phyloP scores from a whole-genome alignment of 2,888 invertebrate species.

The Luffia ferchaultella region DNA sequence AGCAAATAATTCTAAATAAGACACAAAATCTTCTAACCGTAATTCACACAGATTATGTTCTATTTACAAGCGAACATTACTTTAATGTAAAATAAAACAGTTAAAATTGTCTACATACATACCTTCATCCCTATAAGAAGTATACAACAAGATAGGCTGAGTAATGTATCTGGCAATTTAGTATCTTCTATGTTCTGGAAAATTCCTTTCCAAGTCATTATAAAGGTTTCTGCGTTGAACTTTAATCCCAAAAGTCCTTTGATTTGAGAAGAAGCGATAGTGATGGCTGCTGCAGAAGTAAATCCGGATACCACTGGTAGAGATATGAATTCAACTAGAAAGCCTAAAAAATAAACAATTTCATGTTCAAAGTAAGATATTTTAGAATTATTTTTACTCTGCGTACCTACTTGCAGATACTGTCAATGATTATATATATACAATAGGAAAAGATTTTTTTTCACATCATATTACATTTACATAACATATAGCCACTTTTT shows the following conservation, averaged over 20 bases:
- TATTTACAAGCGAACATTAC: too few relatives aligned
- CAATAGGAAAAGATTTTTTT: not conserved
- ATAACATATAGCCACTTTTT: not conserved
- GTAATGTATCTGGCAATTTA: conserved; percentile 65
- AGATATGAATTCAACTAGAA: conserved; percentile 78
- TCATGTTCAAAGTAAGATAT: too few relatives aligned
- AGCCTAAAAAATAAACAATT: too few relatives aligned
- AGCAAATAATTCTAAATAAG: too few relatives aligned
- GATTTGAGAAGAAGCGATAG: conserved; percentile 79
- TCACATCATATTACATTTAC: not conserved
- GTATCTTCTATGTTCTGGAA: conserved; percentile 59
- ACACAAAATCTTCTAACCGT: too few relatives aligned
- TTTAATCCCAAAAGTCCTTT: conserved; percentile 71
- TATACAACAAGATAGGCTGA: conserved; percentile 70
- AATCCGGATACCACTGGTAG: conserved; percentile 78
- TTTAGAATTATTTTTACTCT: too few relatives aligned
- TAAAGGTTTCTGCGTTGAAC: conserved; percentile 69
- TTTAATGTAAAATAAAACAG: too few relatives aligned
- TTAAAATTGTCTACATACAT: conserved; percentile 18
- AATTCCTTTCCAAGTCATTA: conserved; percentile 67
- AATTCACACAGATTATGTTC: too few relatives aligned
- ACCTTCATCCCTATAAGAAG: conserved; percentile 70
- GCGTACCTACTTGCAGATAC: too few relatives aligned
- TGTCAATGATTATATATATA: not conserved
- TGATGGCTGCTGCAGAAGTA: conserved; percentile 78